Conservation (phyloP, 2,888 invertebrate species). For the Agonopterix subpropinquella region DNA sequence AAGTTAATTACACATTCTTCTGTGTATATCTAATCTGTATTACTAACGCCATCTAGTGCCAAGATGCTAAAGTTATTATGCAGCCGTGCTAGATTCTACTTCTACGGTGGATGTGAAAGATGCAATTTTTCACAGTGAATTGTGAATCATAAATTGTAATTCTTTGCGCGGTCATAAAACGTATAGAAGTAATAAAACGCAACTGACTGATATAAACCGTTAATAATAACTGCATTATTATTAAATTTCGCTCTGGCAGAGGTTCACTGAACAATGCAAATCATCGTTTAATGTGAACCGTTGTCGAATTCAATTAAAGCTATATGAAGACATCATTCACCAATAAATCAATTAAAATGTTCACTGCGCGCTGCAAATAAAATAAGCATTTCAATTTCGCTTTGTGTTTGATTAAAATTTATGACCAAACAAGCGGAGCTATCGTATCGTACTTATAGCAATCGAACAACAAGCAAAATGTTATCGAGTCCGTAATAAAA, state of each 20-base stretch:
- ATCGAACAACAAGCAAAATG: neutral
- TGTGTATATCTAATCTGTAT: too few species aligned
- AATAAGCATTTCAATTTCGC: conserved; percentile 20
- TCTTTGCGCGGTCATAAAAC: too few species aligned
- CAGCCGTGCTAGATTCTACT: neutral
- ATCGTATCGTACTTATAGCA: neutral
- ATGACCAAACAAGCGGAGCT: conserved; percentile 8
- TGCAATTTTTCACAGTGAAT: too few species aligned
- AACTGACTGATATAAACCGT: too few species aligned
- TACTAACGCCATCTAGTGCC: conserved; percentile 2
- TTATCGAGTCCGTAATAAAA: too few species aligned
- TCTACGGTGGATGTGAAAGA: too few species aligned
- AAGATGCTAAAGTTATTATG: neutral
- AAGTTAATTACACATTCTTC: too few species aligned
- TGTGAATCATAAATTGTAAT: too few species aligned
- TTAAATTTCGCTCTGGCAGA: conserved; percentile 19
- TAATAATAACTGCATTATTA: conserved; percentile 17
- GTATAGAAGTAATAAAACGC: too few species aligned
- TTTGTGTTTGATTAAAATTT: conserved; percentile 22
- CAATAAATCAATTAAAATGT: conserved; percentile 33
- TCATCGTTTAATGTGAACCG: conserved; percentile 27
- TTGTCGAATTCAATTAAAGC: conserved; percentile 38
- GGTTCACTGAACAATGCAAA: conserved; percentile 28
- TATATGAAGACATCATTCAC: conserved; percentile 38
- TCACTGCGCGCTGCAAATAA: conserved; percentile 22